Conservation (phyloP, 53 echinoderm and acorn worm genomes). For the Pentamera pediparva region DNA sequence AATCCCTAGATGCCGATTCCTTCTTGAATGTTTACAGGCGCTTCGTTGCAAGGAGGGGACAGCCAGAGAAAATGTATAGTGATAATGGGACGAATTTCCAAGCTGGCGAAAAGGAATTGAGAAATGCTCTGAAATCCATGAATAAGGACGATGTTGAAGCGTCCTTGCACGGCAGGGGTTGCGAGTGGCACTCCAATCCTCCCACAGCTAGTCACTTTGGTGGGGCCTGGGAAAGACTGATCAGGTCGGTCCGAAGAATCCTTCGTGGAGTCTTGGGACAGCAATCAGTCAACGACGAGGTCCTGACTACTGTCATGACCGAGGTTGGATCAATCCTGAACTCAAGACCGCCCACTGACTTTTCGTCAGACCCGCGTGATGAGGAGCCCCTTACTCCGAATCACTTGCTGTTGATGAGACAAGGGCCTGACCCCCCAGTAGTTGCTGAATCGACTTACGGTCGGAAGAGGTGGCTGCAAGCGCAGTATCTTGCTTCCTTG, state of each 20-base stretch:
- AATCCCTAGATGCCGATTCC: constrained; percentile 20
- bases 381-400: constrained; percentile 10
- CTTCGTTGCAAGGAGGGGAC: constrained; percentile 29
- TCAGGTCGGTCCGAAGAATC: not conserved
- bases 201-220: constrained; percentile 1
- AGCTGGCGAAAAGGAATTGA: constrained; percentile 11
- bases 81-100: constrained; percentile 28
- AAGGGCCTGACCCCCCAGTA: constrained; percentile 7
- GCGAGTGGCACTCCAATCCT: constrained; percentile 27
- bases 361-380: not conserved
- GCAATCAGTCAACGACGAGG: not conserved
- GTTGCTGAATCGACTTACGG: constrained; percentile 27
- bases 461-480: not conserved
- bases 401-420: too few relatives aligned
- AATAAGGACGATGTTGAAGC: not conserved
- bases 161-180: not conserved
- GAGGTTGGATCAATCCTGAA: not conserved
- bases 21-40: constrained; percentile 21
- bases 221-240: constrained; percentile 10
- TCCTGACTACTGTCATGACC: not conserved
- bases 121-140: constrained; percentile 18
- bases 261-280: not conserved
- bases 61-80: constrained; percentile 3
- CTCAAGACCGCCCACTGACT: not conserved
- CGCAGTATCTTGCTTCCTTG: constrained; percentile 1